Base-by-base conservation (phyloP, 2,797 vertebrate genomes). In the Harpagifer antarcticus region DNA sequence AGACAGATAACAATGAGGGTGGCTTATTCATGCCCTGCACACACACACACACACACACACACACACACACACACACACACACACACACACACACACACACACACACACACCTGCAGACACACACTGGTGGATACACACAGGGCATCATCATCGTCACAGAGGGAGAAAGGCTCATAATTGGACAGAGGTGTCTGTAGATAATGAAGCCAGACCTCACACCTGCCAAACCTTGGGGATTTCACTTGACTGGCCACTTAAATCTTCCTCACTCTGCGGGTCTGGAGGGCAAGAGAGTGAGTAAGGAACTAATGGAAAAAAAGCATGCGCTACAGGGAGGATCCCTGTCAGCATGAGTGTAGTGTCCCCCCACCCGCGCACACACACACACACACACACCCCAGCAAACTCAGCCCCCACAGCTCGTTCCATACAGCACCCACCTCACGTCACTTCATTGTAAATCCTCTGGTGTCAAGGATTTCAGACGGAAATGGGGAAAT, bases 181-280 rank as follows among this genome's bases (percentile, higher is more conserved):
- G 94, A 93, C 90, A 75, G 89, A 95, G 94, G 95, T 95, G 94
- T 94, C 91, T 89, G 93, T 90, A 95, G 93, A 94, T 95, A 95
- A 95, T 94, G 93, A 95, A 95, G 94, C 91, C 91, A 90, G 93
- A 93, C 92, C 93, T 95, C 94, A 91, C 93, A 94, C 93, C 93
- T 94, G 93, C 91, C 91, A 94, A 92, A 93, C 93, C 91, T 78
- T 85, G 83, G 93, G 93, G 94, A 95, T 92, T 93, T 94, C 91
- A 91, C 89, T 92, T 94, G 92, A 95, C 93, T 93, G 92, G 92
- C 93, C 93, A 94, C 93, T 94, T 94, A 94, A 93, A 94, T 94
- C 91, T 92, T 86, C 91, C 79, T 88, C 89, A 88, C 89, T 92
- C 91, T 86, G 89, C 64, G 85, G 91, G 91, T 94, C 93, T 95